A percentile compares a stretch with the other conserved stretches of the same genome.
These are phyloP conservation scores for Ciconia stormi DNA, from an alignment of 2,113 vertebrate species.

Conservation along the genomic window DNA sequence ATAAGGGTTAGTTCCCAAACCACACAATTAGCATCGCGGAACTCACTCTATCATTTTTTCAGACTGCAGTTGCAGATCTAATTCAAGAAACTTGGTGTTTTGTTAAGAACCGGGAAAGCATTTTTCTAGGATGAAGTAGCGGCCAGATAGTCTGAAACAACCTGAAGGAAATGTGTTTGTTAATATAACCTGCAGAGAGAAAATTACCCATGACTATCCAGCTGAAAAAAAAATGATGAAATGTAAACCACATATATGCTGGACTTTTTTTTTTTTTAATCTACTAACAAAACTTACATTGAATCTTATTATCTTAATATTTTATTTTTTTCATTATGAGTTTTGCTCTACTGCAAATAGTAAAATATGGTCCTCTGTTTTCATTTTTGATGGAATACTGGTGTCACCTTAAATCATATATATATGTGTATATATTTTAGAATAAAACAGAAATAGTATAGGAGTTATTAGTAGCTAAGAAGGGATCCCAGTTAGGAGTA, in stretches of 20 bases:
- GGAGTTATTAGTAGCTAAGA: too few relatives aligned
- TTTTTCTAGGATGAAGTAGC: not conserved
- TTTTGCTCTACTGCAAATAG: not conserved
- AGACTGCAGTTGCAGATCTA: not conserved
- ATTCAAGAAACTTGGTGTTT: not conserved
- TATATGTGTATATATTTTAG: too few relatives aligned
- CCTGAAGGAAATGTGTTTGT: not conserved
- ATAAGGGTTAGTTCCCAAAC: not conserved
- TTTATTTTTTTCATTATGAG: not conserved
- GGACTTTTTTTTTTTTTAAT: not conserved
- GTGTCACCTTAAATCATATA: too few relatives aligned
- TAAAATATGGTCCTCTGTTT: not conserved
- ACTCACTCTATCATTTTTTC: not conserved
- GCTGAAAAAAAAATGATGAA: not conserved
- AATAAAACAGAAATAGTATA: too few relatives aligned
- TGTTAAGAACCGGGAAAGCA: not conserved
- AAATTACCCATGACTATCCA: not conserved
- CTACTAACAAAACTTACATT: not conserved
- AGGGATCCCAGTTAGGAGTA: too few relatives aligned
- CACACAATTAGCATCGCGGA: not conserved
- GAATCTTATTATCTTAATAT: not conserved
- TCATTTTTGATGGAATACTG: not conserved
- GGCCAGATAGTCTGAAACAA: not conserved
- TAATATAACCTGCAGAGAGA: not conserved
- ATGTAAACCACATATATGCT: not conserved